Evolutionary conservation across 2,888 invertebrate species (phyloP).

Genomic region (Macroteleia sp.): DNA sequence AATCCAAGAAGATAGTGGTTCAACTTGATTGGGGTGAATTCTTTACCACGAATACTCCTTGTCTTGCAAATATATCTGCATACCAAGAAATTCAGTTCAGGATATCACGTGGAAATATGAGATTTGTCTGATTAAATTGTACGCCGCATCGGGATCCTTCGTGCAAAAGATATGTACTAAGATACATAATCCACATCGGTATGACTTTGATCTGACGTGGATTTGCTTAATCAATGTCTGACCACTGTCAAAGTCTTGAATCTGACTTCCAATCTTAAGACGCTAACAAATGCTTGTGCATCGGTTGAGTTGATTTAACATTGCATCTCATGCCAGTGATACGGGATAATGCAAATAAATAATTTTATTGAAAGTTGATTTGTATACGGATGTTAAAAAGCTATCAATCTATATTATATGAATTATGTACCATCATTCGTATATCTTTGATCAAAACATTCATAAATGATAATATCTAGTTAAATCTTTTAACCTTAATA

Average conservation of each 20-base stretch:
- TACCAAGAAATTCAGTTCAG: slow-evolving; percentile 27
- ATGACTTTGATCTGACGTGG: slow-evolving; percentile 34
- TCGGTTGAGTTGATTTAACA: slow-evolving; percentile 27
- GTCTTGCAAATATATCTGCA: slow-evolving; percentile 41
- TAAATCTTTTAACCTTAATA: too few relatives aligned
- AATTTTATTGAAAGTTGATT: too few relatives aligned
- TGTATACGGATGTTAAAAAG: too few relatives aligned
- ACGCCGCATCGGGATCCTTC: slow-evolving; percentile 20
- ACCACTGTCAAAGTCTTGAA: slow-evolving; percentile 24
- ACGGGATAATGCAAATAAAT: slow-evolving; percentile 5
- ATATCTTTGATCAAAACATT: too few relatives aligned
- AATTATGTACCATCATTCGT: too few relatives aligned
- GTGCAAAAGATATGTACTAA: background rate
- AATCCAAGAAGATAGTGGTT: slow-evolving; percentile 35
- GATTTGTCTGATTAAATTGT: slow-evolving; percentile 50
- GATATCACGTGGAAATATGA: slow-evolving; percentile 35
- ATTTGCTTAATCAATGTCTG: slow-evolving; percentile 54
- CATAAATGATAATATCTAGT: too few relatives aligned
- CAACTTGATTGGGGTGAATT: slow-evolving; percentile 49
- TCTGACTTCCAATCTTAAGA: slow-evolving; percentile 29
- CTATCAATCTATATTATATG: too few relatives aligned
- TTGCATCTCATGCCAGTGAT: slow-evolving; percentile 11
- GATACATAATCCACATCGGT: slow-evolving; percentile 27
- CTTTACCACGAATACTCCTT: slow-evolving; percentile 42
- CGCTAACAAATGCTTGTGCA: slow-evolving; percentile 30